Percentiles rank a stretch among this genome's conserved stretches.
Conservation (phyloP, 2,888 invertebrate species). For the Cheilosia grossa region DNA sequence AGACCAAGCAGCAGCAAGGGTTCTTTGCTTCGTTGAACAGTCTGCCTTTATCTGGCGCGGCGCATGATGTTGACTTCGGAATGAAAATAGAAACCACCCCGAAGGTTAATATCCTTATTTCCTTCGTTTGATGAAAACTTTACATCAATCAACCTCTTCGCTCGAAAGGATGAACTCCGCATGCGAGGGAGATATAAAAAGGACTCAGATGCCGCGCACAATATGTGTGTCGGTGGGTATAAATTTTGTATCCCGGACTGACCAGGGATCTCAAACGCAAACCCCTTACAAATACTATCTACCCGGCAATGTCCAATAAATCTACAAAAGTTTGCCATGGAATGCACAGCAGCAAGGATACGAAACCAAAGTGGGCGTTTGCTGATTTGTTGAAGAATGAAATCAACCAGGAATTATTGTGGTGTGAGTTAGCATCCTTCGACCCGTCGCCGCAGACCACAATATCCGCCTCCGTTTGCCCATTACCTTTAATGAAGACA, state of each 20-base stretch:
- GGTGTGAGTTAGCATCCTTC: constrained; percentile 44
- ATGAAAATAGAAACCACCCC: constrained; percentile 26
- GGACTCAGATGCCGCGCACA: constrained; percentile 6
- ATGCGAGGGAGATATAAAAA: constrained; percentile 23
- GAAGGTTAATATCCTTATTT: constrained; percentile 72
- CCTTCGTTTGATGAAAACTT: constrained; percentile 65
- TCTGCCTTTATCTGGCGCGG: constrained; percentile 32
- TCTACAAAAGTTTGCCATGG: constrained; percentile 38
- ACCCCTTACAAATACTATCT: constrained; percentile 16
- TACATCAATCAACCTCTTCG: constrained; percentile 65
- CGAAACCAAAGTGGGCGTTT: constrained; percentile 4
- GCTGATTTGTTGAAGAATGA: constrained; percentile 47
- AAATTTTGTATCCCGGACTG: constrained; percentile 53
- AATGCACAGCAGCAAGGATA: background rate
- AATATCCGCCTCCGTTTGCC: constrained; percentile 40
- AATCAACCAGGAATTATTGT: constrained; percentile 61
- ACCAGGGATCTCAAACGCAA: constrained; percentile 37
- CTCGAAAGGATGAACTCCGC: constrained; percentile 44
- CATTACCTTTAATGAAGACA: constrained; percentile 53
- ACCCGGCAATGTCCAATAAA: constrained; percentile 42
- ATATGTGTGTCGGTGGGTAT: constrained; percentile 23
- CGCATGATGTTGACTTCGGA: constrained; percentile 18
- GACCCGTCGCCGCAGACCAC: background rate
- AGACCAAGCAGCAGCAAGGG: constrained; percentile 10
- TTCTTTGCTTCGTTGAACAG: constrained; percentile 32